Evolutionary conservation across 2,797 vertebrate species (phyloP), one percentile per base, ranked within the genome.

Genomic region (Carcharodon carcharias): DNA sequence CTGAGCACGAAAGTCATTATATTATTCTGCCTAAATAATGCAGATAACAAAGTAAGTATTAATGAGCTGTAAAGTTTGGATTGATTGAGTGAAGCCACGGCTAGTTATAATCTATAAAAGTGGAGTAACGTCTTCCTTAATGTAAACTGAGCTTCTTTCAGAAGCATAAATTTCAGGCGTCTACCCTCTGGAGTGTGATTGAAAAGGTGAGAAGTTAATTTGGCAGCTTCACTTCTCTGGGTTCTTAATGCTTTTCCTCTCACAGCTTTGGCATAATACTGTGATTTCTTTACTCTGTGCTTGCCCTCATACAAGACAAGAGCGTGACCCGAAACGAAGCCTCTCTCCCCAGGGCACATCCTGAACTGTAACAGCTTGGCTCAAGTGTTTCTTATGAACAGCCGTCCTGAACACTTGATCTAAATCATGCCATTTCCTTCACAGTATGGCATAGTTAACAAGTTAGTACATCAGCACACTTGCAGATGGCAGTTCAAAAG

Each of bases 171-270:
- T 96, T 97, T 98, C 98, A 97, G 98, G 98, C 98, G 98, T 98
- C 98, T 99, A 99, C 98, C 98, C 99, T 99, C 99, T 98, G 98
- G 99, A 99, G 99, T 99, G 99, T 99, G 99, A 99, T 99, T 99
- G 99, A 99, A 99, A 99, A 99, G 99, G 99, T 99, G 99, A 99
- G 99, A 99, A 99, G 99, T 99, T 99, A 99, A 99, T 99, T 99
- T 99, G 99, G 99, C 99, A 99, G 99, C 98, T 99, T 99, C 98
- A 98, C 99, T 98, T 99, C 98, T 98, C 98, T 98, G 98, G 99
- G 99, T 99, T 99, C 98, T 99, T 99, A 99, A 99, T 98, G 99
- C 98, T 99, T 98, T 98, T 98, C 97, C 97, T 97, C 97, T 97
- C 96, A 96, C 97, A 97, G 97, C 97, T 97, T 97, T 98, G 97